Evolutionary conservation across 2,797 vertebrate species (phyloP), one percentile per base, ranked within the genome.

Genomic region (Arrhamphus sclerolepis): DNA sequence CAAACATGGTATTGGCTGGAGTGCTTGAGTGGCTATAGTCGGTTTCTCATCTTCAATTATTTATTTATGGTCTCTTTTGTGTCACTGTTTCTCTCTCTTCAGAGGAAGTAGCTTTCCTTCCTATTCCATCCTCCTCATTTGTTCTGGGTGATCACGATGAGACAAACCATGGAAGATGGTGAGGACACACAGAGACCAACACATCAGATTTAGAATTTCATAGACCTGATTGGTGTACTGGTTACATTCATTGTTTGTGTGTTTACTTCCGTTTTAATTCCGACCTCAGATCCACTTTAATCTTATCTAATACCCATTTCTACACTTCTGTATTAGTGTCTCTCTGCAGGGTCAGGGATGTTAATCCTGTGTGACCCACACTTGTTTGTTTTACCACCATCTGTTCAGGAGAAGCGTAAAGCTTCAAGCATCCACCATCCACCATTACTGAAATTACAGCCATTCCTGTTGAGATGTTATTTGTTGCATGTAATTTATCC

Each of bases 81-180:
- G 7, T 47, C 0, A 5, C 46, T 22, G 28, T 19, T 43, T 28
- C 19, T 1, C 24, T 50, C 1, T 46, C 75, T 66, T 28, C 47
- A 78, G 73, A 21, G 24, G 7, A 47, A 20, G 5, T 31, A 4
- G 34, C 34, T 13, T 1, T 14, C 34, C 13, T 38, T 66, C 0
- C 10, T 2, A 38, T 46, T 65, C 11, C 28, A 42, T 55, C 13
- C 26, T 61, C 22, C 46, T 20, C 3, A 1, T 49, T 9, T n/a
- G 48, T 34, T 64, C 54, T 63, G 46, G 48, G 62, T 28, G 5
- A 40, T 50, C 31, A 73, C 17, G 54, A 86, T 84, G 81, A 83
- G 49, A 56, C 61, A 81, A 56, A 57, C 62, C 6, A 72, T 81
- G 78, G 88, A 89, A 57, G 74, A 85, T 4, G 81, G 84, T 90